These are phyloP conservation scores for Lepus timidus DNA, from an alignment of 2,113 vertebrate species.

Conservation along the genomic window DNA sequence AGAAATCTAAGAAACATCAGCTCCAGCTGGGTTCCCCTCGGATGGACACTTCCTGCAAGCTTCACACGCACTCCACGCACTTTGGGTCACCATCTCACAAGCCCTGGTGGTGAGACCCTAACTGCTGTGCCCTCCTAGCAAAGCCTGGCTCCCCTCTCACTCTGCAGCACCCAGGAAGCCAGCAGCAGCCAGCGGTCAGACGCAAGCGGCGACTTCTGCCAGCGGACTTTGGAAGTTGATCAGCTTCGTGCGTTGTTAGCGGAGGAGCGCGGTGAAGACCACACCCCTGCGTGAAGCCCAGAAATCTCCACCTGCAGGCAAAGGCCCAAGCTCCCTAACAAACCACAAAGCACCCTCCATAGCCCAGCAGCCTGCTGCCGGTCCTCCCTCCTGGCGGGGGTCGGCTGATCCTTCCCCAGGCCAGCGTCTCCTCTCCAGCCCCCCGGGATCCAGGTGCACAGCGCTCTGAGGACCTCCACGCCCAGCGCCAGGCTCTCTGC, in stretches of 20 bases:
- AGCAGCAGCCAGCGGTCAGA: background rate
- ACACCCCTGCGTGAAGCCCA: rapidly evolving
- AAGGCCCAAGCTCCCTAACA: background rate
- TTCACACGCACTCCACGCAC: background rate
- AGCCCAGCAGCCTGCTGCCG: too few species aligned
- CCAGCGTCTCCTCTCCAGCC: too few species aligned
- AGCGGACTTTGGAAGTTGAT: background rate
- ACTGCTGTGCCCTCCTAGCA: background rate
- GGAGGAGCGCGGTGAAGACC: background rate
- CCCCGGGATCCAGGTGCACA: rapidly evolving
- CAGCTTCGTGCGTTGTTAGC: rapidly evolving
- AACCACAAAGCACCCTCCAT: too few species aligned
- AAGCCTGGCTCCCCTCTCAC: background rate
- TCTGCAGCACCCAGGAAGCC: too few species aligned
- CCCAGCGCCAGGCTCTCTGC: background rate
- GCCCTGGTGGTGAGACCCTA: background rate
- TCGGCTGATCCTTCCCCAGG: too few species aligned
- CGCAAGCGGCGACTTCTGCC: rapidly evolving
- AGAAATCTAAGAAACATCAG: background rate
- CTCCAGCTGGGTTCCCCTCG: background rate
- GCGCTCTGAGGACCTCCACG: background rate
- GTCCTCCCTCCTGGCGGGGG: too few species aligned
- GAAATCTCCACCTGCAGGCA: background rate
- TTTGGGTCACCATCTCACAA: rapidly evolving
- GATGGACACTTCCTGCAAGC: background rate